Conservation (phyloP, 2,888 invertebrate species). For the Liposcelis brunnea region DNA sequence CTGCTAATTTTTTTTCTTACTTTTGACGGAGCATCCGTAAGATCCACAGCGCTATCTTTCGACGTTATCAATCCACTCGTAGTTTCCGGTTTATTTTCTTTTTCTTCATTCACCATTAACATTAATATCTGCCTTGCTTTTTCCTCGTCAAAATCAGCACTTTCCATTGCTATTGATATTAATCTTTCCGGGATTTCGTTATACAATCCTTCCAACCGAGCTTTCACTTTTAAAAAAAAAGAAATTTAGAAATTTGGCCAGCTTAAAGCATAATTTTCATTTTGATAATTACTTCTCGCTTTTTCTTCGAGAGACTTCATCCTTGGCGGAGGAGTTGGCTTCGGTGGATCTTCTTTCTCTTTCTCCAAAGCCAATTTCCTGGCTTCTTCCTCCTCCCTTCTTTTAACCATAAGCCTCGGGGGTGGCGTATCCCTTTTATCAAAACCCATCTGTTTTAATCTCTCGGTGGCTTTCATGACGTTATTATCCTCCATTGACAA, state of each 20-base stretch:
- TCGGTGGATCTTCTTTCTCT: slow-evolving; percentile 23
- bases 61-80: slow-evolving; percentile 19
- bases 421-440: slow-evolving; percentile 52
- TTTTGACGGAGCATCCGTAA: not conserved
- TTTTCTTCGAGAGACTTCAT: slow-evolving; percentile 54
- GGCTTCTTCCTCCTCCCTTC: slow-evolving; percentile 27
- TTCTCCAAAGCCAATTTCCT: slow-evolving; percentile 18
- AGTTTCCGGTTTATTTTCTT: slow-evolving; percentile 24
- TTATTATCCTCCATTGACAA: slow-evolving; percentile 76
- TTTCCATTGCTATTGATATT: slow-evolving; percentile 69
- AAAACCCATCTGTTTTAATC: slow-evolving; percentile 63
- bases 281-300: slow-evolving; percentile 34
- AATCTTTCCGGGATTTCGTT: slow-evolving; percentile 62
- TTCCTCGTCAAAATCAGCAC: slow-evolving; percentile 70
- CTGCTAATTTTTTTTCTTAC: slow-evolving; percentile 8
- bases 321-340: slow-evolving; percentile 38
- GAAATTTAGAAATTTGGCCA: not conserved
- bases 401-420: slow-evolving; percentile 32
- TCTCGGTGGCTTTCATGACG: slow-evolving; percentile 74
- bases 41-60: slow-evolving; percentile 1
- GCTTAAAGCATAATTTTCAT: slow-evolving; percentile 2
- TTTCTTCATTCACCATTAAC: slow-evolving; percentile 51
- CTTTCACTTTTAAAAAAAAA: slow-evolving; percentile 39
- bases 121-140: slow-evolving; percentile 62
- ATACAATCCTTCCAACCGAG: slow-evolving; percentile 51